Evolutionary conservation across 2,888 invertebrate species (phyloP).

Genomic region (Heteropelma amictum): DNA sequence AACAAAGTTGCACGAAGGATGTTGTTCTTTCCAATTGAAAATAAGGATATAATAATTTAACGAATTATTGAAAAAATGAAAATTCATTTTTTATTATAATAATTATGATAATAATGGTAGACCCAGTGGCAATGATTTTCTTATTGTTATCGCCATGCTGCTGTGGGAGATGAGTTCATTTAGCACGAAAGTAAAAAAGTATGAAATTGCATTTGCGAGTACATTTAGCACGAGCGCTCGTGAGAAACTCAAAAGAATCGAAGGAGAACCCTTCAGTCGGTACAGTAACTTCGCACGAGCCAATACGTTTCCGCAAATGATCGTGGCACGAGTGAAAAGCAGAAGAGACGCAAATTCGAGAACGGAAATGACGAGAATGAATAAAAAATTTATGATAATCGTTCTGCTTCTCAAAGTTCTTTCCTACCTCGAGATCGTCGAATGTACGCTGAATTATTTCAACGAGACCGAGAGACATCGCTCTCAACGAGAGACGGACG

Average conservation of each 20-base stretch:
- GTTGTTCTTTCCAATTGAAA: too few relatives aligned
- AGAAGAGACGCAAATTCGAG: neutral
- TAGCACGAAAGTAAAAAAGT: constrained; percentile 20
- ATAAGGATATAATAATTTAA: too few relatives aligned
- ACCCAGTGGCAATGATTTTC: neutral
- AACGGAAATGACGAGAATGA: constrained; percentile 6
- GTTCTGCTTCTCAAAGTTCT: constrained; percentile 4
- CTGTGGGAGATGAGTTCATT: neutral
- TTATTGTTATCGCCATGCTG: too few relatives aligned
- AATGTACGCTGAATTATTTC: neutral
- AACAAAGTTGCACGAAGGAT: neutral
- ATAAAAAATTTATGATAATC: constrained; percentile 5
- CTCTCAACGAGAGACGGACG: constrained; percentile 68
- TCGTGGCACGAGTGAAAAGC: neutral
- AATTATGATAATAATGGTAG: neutral
- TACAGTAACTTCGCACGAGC: constrained; percentile 18
- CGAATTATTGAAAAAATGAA: too few relatives aligned
- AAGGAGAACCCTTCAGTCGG: constrained; percentile 31
- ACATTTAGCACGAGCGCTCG: constrained; percentile 13
- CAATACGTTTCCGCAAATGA: constrained; percentile 12
- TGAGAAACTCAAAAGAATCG: constrained; percentile 9
- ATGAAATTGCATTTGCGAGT: neutral
- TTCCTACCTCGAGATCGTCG: neutral
- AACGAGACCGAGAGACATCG: constrained; percentile 19
- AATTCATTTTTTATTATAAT: too few relatives aligned